phyloP scores from a whole-genome alignment of 2,797 vertebrate species.

The Acomys russatus region DNA sequence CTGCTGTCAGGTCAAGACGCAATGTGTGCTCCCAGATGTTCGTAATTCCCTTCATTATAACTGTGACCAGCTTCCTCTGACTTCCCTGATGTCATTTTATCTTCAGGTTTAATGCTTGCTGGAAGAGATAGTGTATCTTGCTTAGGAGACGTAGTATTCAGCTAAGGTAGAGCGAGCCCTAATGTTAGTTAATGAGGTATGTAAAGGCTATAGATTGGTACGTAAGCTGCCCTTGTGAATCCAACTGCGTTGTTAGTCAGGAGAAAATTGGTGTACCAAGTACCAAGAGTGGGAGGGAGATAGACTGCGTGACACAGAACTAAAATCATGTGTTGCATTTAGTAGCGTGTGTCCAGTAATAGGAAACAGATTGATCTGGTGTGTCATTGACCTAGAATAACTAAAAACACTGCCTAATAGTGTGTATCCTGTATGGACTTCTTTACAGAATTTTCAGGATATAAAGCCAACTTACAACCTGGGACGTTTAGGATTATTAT shows the following conservation, averaged over 20 bases:
- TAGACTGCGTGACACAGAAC: background rate
- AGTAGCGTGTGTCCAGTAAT: background rate
- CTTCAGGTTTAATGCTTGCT: conserved; percentile 62
- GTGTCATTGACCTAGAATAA: conserved; percentile 27
- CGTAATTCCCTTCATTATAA: conserved; percentile 70
- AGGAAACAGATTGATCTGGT: background rate
- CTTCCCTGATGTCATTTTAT: conserved; percentile 26
- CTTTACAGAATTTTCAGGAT: conserved; percentile 6
- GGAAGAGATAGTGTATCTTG: background rate
- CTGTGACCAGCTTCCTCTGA: conserved; percentile 42
- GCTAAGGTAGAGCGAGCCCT: conserved; percentile 32
- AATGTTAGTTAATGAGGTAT: conserved; percentile 52
- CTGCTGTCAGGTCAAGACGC: conserved; percentile 17
- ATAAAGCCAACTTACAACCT: background rate
- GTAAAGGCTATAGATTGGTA: conserved; percentile 51
- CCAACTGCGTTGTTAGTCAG: background rate
- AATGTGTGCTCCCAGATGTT: conserved; percentile 60
- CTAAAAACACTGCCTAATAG: background rate
- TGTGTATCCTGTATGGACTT: background rate
- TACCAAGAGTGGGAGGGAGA: background rate
- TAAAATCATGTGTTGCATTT: conserved; percentile 21
- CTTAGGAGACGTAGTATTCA: conserved; percentile 57
- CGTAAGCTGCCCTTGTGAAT: conserved; percentile 42
- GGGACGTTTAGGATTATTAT: background rate
- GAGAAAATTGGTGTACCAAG: background rate